Conservation (phyloP, 2,113 vertebrate genomes). For the Gnathonemus longibarbis region DNA sequence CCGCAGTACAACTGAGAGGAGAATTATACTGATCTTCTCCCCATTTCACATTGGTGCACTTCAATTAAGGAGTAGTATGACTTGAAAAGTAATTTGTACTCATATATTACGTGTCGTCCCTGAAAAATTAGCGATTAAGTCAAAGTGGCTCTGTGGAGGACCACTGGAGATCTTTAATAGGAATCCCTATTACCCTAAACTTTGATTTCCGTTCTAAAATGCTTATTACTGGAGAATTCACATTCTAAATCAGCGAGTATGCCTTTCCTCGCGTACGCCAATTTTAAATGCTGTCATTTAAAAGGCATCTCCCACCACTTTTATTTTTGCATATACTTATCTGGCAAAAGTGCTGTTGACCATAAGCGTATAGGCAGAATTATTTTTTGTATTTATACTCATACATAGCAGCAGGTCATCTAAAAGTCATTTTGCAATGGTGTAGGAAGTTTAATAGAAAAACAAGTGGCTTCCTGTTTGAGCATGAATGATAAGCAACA, state of each 20-base stretch:
- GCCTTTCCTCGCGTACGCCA: neutral
- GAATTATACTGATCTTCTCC: slow-evolving; percentile 44
- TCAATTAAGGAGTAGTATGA: slow-evolving; percentile 73
- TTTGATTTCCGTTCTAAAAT: slow-evolving; percentile 53
- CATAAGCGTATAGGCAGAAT: neutral
- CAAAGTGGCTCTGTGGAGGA: slow-evolving; percentile 49
- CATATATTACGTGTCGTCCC: slow-evolving; percentile 65
- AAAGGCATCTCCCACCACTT: neutral
- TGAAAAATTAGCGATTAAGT: slow-evolving; percentile 69
- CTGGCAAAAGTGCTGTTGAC: neutral
- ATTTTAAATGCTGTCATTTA: slow-evolving; percentile 20
- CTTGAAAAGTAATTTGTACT: slow-evolving; percentile 67
- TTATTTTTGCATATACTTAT: neutral
- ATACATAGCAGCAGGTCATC: neutral
- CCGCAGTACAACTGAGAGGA: slow-evolving; percentile 36
- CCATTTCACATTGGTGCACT: slow-evolving; percentile 65
- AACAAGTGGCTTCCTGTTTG: neutral
- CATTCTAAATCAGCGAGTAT: slow-evolving; percentile 30
- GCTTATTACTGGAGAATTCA: slow-evolving; percentile 40
- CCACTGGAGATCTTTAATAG: slow-evolving; percentile 48
- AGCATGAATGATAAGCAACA: neutral
- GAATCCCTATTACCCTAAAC: slow-evolving; percentile 33
- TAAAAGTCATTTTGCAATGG: neutral
- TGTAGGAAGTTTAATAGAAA: neutral
- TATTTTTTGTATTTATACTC: neutral